Evolutionary conservation across 2,797 vertebrate species (phyloP), one percentile per base, ranked within the genome.

Genomic region (Enteromius trimaculatus): DNA sequence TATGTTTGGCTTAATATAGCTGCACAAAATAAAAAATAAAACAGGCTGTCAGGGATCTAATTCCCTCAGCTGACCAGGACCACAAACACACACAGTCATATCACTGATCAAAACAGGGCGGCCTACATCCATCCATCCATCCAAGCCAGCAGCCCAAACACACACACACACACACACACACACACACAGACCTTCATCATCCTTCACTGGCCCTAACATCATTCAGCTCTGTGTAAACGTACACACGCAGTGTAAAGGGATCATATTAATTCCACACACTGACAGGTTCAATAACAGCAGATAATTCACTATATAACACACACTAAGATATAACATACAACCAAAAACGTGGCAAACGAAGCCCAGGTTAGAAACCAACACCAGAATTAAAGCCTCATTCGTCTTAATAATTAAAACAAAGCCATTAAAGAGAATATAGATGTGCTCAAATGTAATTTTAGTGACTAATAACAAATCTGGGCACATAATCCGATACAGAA

Each of bases 61-160:
- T 70, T 80, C 49, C 66, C 21, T 58, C 49, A 58, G 65, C 60
- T 78, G 77, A 66, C 60, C 60, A 3, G 60, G 65, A 26, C 77
- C 6, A 0, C 37, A 77, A 4, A 47, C 69, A 53, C 69, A 71
- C 72, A 76, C 29, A 14, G 2, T n/a, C 39, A 51, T 39, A 51
- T 53, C 77, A 79, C 77, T 26, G 51, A 39, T 66, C 64, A 79
- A 79, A 79, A 53, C 77, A 79, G 47, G 47, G 19, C 31, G 51
- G 31, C 72, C 51, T 31, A 31, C 29, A 31, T 55, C 26, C 29
- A 55, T 76, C 49, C 47, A 70, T 70, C n/a, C 16, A 72, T 72
- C 70, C 13, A 26, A 47, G 37, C 37, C 51, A 76, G 49, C 13
- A 76, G 39, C 42, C 9, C 17, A 79, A 39, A 23, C 26, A 71